Conservation (phyloP, 2,888 invertebrate species). For the Platycheirus rosarum region DNA sequence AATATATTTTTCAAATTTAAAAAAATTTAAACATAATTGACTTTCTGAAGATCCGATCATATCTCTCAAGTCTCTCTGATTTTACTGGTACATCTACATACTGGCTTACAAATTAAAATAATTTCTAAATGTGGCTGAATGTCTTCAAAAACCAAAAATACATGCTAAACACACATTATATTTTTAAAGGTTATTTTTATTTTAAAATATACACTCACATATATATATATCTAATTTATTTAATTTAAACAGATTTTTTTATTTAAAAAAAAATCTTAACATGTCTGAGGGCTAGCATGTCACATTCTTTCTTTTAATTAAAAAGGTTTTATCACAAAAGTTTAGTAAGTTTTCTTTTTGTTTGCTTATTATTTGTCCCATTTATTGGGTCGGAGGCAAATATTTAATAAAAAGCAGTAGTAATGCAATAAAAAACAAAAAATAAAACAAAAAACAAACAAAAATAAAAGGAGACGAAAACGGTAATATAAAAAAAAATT, state of each 20-base stretch:
- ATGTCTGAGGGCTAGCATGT: background rate
- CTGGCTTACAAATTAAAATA: too few relatives aligned
- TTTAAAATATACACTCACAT: constrained; percentile 63
- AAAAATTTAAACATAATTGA: too few relatives aligned
- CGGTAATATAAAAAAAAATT: constrained; percentile 12
- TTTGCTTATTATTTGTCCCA: background rate
- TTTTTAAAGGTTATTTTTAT: constrained; percentile 55
- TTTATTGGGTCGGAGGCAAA: background rate
- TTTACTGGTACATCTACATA: too few relatives aligned
- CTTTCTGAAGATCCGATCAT: too few relatives aligned
- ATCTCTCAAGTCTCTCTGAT: too few relatives aligned
- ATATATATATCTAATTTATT: constrained; percentile 26
- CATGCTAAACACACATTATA: background rate
- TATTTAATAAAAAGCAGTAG: background rate
- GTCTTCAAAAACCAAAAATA: too few relatives aligned
- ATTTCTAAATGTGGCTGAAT: too few relatives aligned
- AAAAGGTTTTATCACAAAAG: constrained; percentile 59
- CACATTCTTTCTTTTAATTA: constrained; percentile 11
- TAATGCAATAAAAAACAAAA: too few relatives aligned
- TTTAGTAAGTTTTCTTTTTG: constrained; percentile 41
- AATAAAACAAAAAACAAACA: background rate
- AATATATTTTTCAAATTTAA: too few relatives aligned
- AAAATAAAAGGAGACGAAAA: constrained; percentile 20
- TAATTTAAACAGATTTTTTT: background rate
- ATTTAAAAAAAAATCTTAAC: constrained; percentile 17